phyloP scores from a whole-genome alignment of 2,888 invertebrate species.

The Drosophila multiciliata region DNA sequence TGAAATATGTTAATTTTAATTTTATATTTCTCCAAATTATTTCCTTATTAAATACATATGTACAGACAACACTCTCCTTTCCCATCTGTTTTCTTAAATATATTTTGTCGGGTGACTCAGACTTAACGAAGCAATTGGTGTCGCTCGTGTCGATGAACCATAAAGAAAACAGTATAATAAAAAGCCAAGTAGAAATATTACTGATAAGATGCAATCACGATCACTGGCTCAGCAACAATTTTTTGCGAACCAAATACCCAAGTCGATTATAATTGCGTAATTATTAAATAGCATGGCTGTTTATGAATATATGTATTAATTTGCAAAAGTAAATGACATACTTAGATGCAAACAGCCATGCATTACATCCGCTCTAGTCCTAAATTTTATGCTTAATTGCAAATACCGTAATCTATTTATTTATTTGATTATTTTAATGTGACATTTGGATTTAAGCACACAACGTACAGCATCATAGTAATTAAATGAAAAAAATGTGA shows the following conservation, averaged over 20 bases:
- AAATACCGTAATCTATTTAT: not conserved
- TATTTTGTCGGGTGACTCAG: constrained; percentile 5
- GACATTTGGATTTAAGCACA: not conserved
- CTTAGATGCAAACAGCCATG: no score
- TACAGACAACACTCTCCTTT: not conserved
- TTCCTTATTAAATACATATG: not conserved
- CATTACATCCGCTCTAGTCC: not conserved
- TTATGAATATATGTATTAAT: not conserved
- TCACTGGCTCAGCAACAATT: constrained; percentile 22
- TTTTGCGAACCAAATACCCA: constrained; percentile 13
- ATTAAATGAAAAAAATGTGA: not conserved
- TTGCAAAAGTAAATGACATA: not conserved
- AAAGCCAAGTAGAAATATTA: constrained; percentile 7
- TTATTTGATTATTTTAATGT: not conserved
- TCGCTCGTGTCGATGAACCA: constrained; percentile 27
- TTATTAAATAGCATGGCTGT: constrained; percentile 1
- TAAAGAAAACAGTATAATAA: constrained; percentile 24
- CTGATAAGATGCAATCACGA: constrained; percentile 35
- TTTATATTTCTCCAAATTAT: not conserved
- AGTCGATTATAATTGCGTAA: not conserved
- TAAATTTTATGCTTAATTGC: constrained; percentile 7
- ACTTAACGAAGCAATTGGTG: constrained; percentile 5
- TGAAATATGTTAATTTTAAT: not conserved
- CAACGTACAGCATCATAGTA: not conserved
- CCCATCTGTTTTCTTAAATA: not conserved